Evolutionary conservation across 2,797 vertebrate species (phyloP).

Genomic region (Pangasius krempfi): DNA sequence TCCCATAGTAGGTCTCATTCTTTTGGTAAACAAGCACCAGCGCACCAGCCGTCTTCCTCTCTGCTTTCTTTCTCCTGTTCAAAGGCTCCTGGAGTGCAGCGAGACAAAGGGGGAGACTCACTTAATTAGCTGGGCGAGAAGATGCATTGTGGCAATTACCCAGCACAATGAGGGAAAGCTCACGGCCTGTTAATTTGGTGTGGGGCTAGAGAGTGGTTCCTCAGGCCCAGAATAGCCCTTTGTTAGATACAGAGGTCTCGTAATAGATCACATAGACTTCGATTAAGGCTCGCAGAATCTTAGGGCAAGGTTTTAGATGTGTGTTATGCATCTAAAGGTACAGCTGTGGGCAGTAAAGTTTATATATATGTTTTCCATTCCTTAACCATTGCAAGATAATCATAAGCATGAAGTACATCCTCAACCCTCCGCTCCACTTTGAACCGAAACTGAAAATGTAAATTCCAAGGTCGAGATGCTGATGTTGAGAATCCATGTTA

Average conservation of each 20-base stretch:
- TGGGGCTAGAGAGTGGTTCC: slow-evolving; percentile 57
- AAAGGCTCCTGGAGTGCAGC: slow-evolving; percentile 70
- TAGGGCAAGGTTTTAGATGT: slow-evolving; percentile 6
- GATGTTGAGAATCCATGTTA: slow-evolving; percentile 1
- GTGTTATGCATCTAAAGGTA: slow-evolving; percentile 6
- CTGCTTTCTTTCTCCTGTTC: slow-evolving; percentile 44
- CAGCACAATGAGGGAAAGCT: slow-evolving; percentile 74
- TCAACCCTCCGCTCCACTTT: slow-evolving; percentile 1
- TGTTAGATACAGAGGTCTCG: slow-evolving; percentile 48
- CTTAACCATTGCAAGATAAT: neutral
- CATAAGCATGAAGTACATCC: neutral
- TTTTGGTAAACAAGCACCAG: slow-evolving; percentile 66
- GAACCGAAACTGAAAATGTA: slow-evolving; percentile 1
- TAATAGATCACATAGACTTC: slow-evolving; percentile 62
- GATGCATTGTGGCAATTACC: slow-evolving; percentile 82
- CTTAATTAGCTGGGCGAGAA: slow-evolving; percentile 80
- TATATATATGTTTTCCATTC: neutral
- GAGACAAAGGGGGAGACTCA: slow-evolving; percentile 77
- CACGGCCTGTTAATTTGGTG: slow-evolving; percentile 71
- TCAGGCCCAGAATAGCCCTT: slow-evolving; percentile 56
- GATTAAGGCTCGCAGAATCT: slow-evolving; percentile 48
- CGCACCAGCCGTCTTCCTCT: slow-evolving; percentile 17
- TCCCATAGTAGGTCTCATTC: slow-evolving; percentile 55
- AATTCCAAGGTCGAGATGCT: neutral
- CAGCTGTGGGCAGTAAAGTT: neutral